Evolutionary conservation across 2,113 vertebrate species (phyloP).

Genomic region (Dinomys branickii): DNA sequence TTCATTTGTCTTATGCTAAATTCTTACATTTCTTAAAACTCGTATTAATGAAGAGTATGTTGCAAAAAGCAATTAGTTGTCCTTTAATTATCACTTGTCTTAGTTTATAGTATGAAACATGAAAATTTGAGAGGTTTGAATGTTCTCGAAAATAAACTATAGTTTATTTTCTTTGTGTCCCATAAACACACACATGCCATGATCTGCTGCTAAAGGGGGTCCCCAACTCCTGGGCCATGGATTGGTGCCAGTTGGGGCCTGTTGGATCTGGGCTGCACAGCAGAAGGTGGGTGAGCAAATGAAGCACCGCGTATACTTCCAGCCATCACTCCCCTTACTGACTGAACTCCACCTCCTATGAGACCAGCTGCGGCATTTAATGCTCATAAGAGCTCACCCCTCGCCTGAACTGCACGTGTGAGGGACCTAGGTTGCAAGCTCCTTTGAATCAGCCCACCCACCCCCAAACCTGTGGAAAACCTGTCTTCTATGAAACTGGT

Average conservation of each 20-base stretch:
- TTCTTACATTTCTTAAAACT: background rate
- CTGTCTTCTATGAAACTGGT: background rate
- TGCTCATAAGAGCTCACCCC: background rate
- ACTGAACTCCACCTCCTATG: background rate
- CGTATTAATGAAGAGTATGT: background rate
- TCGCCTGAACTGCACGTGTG: background rate
- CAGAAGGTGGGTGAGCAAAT: background rate
- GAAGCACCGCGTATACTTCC: background rate
- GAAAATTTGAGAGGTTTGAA: background rate
- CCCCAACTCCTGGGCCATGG: background rate
- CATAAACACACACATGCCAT: background rate
- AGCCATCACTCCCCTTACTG: background rate
- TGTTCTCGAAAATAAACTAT: slow-evolving; percentile 45
- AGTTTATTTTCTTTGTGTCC: background rate
- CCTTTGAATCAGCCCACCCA: background rate
- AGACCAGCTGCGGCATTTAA: background rate
- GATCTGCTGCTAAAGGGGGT: background rate
- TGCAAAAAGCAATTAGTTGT: background rate
- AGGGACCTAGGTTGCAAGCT: background rate
- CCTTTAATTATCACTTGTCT: background rate
- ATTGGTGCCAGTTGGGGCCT: background rate
- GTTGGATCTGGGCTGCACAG: background rate
- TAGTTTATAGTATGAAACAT: background rate
- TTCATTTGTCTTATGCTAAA: slow-evolving; percentile 24
- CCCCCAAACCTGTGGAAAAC: background rate